phyloP scores from a whole-genome alignment of 2,113 vertebrate species.

The Archilochus colubris region DNA sequence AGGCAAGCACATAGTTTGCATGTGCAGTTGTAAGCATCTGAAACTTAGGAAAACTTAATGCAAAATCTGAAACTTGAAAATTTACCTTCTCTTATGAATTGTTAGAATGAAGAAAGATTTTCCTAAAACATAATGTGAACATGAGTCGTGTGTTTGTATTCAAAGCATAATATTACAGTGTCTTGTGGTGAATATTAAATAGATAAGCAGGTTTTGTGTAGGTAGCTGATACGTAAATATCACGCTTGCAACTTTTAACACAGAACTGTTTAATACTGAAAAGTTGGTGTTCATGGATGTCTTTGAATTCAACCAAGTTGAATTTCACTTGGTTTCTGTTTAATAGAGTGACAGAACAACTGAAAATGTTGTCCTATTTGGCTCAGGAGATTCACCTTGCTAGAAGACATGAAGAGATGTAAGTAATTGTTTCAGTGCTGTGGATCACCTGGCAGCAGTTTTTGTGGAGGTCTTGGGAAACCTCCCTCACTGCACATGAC shows the following conservation, averaged over 20 bases:
- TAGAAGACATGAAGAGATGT: constrained; percentile 86
- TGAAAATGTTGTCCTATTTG: constrained; percentile 71
- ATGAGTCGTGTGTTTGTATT: neutral
- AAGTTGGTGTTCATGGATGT: neutral
- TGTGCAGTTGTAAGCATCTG: neutral
- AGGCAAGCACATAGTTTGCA: neutral
- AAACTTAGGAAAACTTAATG: neutral
- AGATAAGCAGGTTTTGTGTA: neutral
- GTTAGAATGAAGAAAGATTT: neutral
- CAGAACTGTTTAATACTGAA: neutral
- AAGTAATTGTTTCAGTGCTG: constrained; percentile 58
- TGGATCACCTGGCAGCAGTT: neutral
- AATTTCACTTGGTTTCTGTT: constrained; percentile 51
- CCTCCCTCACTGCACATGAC: neutral
- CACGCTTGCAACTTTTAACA: neutral
- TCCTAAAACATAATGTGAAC: neutral
- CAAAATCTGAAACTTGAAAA: neutral
- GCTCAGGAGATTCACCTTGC: constrained; percentile 78
- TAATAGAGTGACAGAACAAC: constrained; percentile 11
- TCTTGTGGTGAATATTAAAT: neutral
- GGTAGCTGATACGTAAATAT: neutral
- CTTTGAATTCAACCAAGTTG: neutral
- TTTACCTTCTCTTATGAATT: neutral
- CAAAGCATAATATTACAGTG: neutral
- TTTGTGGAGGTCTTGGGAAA: neutral